A percentile compares a stretch with the other conserved stretches of the same genome.
These are phyloP conservation scores for Drosophila funebris DNA, from an alignment of 1,140 invertebrate genomes.

Conservation along the genomic window DNA sequence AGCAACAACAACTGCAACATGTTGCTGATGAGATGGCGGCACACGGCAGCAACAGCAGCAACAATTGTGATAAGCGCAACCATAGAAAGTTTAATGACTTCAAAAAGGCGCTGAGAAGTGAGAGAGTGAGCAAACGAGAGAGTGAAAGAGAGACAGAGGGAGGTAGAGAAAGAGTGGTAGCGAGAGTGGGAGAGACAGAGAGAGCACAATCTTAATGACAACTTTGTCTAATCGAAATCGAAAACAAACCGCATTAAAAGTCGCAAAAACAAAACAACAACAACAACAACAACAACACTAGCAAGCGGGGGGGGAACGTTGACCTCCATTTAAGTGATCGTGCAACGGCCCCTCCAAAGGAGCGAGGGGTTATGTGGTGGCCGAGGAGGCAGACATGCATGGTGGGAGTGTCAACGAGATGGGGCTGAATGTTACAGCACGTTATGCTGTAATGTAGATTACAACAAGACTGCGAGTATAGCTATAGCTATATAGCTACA, in stretches of 20 bases:
- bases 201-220: constrained; percentile 7
- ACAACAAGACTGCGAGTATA: constrained; percentile 24
- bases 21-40: constrained; percentile 33
- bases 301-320: constrained; percentile 33
- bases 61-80: constrained; percentile 59
- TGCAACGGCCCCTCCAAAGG: constrained; percentile 24
- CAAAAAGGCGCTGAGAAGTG: constrained; percentile 7
- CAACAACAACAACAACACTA: neutral
- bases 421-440: neutral
- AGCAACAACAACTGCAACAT: constrained; percentile 36
- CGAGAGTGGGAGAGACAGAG: neutral
- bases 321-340: constrained; percentile 56
- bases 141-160: neutral
- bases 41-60: constrained; percentile 41
- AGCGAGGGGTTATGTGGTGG: neutral
- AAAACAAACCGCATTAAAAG: constrained; percentile 43
- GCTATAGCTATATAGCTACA: constrained; percentile 8
- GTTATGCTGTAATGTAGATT: constrained; percentile 31
- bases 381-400: neutral
- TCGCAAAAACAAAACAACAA: constrained; percentile 26
- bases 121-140: neutral
- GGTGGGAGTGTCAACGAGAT: neutral
- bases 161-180: neutral
- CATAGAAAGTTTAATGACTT: constrained; percentile 71
- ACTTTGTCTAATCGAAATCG: constrained; percentile 58